These are phyloP conservation scores for Eciton burchellii DNA, from an alignment of 1,140 invertebrate genomes.

Conservation along the genomic window DNA sequence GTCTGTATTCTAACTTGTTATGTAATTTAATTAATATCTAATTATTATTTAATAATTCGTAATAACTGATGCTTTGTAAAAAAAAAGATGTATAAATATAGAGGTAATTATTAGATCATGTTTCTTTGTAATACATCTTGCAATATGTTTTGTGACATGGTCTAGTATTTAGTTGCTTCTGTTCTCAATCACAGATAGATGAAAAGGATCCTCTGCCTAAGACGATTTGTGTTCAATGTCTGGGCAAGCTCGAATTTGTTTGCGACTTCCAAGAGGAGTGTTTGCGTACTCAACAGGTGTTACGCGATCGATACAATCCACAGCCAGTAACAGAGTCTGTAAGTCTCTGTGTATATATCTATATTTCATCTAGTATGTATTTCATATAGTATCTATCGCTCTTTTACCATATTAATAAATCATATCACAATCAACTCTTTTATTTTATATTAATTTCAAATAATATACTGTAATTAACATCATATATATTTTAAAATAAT, in stretches of 20 bases:
- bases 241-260: constrained; percentile 85
- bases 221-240: constrained; percentile 84
- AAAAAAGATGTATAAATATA: neutral
- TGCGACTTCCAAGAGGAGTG: constrained; percentile 86
- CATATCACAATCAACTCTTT: neutral
- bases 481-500: too few relatives aligned
- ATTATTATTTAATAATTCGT: too few relatives aligned
- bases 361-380: constrained; percentile 74
- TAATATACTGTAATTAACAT: neutral
- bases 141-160: too few relatives aligned
- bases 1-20: constrained; percentile 38
- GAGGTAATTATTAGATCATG: constrained; percentile 23
- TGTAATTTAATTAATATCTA: too few relatives aligned
- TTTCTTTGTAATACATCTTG: constrained; percentile 10
- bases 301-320: constrained; percentile 82
- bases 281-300: constrained; percentile 83
- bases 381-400: constrained; percentile 77
- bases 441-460: neutral
- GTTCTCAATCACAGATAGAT: constrained; percentile 84
- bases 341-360: constrained; percentile 77
- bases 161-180: constrained; percentile 72
- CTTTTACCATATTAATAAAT: constrained; percentile 47
- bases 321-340: constrained; percentile 81
- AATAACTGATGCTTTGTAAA: neutral
- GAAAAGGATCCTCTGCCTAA: constrained; percentile 84